These are phyloP conservation scores for Strigamia transsilvanica DNA, from an alignment of 2,888 invertebrate genomes.

Conservation along the genomic window DNA sequence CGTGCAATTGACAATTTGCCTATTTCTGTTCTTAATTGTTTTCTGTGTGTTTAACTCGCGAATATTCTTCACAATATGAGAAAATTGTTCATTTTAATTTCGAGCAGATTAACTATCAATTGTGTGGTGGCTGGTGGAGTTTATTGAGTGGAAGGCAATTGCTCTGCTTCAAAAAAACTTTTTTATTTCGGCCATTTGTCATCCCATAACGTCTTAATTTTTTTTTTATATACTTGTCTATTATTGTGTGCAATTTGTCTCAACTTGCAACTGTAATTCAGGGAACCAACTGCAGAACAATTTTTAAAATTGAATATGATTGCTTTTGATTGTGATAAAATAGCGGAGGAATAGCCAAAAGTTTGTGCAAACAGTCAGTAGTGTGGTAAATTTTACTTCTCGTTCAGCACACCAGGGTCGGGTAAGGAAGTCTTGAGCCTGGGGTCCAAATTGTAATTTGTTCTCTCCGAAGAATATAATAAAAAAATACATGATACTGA, in stretches of 20 bases:
- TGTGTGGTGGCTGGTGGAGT: neutral
- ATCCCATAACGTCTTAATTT: neutral
- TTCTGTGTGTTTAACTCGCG: neutral
- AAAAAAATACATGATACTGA: no score
- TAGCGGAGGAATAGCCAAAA: no score
- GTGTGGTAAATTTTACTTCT: no score
- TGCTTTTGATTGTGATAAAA: no score
- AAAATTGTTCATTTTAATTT: neutral
- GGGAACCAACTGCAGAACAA: neutral
- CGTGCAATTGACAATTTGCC: conserved; percentile 40
- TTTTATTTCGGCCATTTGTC: neutral
- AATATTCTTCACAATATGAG: neutral
- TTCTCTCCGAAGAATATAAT: no score
- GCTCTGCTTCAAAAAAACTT: neutral
- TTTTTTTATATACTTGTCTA: neutral
- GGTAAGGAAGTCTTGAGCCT: no score
- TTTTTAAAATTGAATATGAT: neutral
- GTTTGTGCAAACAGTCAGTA: no score
- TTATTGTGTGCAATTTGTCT: conserved; percentile 17
- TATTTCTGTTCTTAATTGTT: neutral
- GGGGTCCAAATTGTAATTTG: no score
- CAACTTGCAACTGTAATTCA: neutral
- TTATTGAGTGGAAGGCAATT: conserved; percentile 42
- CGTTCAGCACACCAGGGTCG: no score
- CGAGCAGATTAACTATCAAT: neutral